Evolutionary conservation across 2,797 vertebrate genomes (phyloP), one percentile per base, ranked within the genome.

Genomic region (Leontocebus nigricollis): DNA sequence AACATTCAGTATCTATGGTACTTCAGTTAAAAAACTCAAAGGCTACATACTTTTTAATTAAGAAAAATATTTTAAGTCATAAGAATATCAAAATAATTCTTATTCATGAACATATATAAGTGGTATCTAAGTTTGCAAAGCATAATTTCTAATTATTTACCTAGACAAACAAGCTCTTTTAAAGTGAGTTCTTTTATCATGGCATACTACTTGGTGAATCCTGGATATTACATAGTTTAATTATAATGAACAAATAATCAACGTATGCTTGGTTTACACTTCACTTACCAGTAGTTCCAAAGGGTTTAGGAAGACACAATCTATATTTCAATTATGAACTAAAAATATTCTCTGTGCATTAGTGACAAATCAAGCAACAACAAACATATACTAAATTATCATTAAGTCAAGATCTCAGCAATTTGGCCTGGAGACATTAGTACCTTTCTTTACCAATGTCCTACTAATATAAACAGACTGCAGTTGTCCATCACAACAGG

Each of bases 21-120:
- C 24, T 90, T 96, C 72, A 81, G 26, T 80, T 57, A 70, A 22
- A 90, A 90, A 75, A 36, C 11, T 52, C 46, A 82, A 81, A 86
- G 22, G 7, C 30, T 48, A 59, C 41, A 36, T 3, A 79, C 39
- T 39, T 95, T 50, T 39, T 7, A 73, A 82, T 57, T 36, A 50
- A 87, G n/a, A 67, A 77, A 89, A 92, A 72, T 46, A 61, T 85
- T 39, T 84, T 84, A 88, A 57, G n/a, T 82, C n/a, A 88, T 70
- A 77, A 76, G 82, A 30, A 67, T 12, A 70, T 59, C 57, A 91
- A 82, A 88, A 90, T 15, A 77, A 96, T 92, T 67, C 30, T 89
- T 59, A 83, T 44, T 90, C 30, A 59, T 44, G 17, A 64, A 88
- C 57, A 77, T 30, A 94, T 39, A 4, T n/a, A 85, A 91, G 33